Evolutionary conservation across 1,140 invertebrate genomes (phyloP), one percentile per base, ranked within the genome.

Genomic region (Asobara japonica): DNA sequence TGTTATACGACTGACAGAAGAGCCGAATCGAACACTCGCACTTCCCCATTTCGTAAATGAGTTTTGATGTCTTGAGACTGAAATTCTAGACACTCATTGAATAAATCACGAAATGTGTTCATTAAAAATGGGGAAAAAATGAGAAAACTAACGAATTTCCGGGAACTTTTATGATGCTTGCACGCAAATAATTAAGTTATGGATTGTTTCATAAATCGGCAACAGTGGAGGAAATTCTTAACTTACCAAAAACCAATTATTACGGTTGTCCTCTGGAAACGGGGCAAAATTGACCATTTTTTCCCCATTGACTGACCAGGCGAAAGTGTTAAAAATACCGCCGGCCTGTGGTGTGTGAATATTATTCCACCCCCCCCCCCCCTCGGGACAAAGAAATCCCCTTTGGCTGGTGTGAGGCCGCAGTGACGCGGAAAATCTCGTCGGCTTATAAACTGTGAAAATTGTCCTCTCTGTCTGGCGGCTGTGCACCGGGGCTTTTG

Each of bases 281-380:
- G n/a, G n/a, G n/a, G n/a, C n/a, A n/a, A n/a, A n/a, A n/a, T n/a
- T n/a, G n/a, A n/a, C n/a, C n/a, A n/a, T n/a, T n/a, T 45, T 45
- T 18, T 45, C 18, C 41, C 41, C 41, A 45, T 45, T 45, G 41
- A 45, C n/a, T 45, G 18, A 5, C n/a, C 41, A 45, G 18, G 41
- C n/a, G 41, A 45, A 45, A 45, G 18, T 16, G 41, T 45, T 45
- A 45, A 45, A 45, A 45, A 45, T 45, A 45, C 41, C 41, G 13
- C 41, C n/a, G 41, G 18, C 41, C 41, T 45, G 41, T 45, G n/a
- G 41, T 45, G 41, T 45, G 41, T 16, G 41, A 45, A 45, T 45
- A 45, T 45, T 45, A 45, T 45, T 45, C 41, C 41, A 45, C 41
- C 41, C 41, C 41, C 41, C n/a, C 41, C n/a, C 41, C 41, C 41